Conservation (phyloP, 2,888 invertebrate genomes). For the Synanthedon myopaeformis region DNA sequence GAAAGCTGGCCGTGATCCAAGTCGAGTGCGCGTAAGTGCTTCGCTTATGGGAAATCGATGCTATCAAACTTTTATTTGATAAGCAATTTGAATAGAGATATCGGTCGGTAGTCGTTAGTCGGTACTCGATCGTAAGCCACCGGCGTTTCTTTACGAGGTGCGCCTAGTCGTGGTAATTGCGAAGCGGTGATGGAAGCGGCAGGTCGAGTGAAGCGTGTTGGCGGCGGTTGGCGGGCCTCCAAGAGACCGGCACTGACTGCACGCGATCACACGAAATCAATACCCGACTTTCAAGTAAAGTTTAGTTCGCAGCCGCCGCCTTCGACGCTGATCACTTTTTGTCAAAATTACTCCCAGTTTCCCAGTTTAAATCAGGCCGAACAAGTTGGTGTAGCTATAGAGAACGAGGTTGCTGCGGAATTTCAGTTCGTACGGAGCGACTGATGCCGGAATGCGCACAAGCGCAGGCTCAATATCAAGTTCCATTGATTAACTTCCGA, state of each 20-base stretch:
- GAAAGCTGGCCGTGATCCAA: slow-evolving; percentile 38
- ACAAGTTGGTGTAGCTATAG: no score
- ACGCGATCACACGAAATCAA: neutral
- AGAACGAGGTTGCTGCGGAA: no score
- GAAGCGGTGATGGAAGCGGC: slow-evolving; percentile 14
- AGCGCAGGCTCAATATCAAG: no score
- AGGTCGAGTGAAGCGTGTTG: neutral
- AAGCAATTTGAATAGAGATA: slow-evolving; percentile 39
- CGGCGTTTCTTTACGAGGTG: slow-evolving; percentile 8
- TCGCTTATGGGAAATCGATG: slow-evolving; percentile 40
- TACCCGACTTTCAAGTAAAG: neutral
- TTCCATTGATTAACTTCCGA: no score
- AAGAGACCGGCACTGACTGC: neutral
- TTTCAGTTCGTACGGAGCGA: no score
- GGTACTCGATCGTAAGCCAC: neutral
- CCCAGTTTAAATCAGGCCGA: no score
- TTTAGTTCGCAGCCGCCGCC: neutral
- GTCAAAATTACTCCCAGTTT: no score
- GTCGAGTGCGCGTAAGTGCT: slow-evolving; percentile 26
- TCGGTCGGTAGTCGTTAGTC: slow-evolving; percentile 1
- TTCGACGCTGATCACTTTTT: neutral
- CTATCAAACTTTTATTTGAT: slow-evolving; percentile 56
- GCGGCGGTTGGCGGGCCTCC: neutral
- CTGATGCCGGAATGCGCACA: no score
- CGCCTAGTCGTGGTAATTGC: slow-evolving; percentile 13